Evolutionary conservation across 2,888 invertebrate genomes (phyloP), one percentile per base, ranked within the genome.

Genomic region (Mechanitis messenoides): DNA sequence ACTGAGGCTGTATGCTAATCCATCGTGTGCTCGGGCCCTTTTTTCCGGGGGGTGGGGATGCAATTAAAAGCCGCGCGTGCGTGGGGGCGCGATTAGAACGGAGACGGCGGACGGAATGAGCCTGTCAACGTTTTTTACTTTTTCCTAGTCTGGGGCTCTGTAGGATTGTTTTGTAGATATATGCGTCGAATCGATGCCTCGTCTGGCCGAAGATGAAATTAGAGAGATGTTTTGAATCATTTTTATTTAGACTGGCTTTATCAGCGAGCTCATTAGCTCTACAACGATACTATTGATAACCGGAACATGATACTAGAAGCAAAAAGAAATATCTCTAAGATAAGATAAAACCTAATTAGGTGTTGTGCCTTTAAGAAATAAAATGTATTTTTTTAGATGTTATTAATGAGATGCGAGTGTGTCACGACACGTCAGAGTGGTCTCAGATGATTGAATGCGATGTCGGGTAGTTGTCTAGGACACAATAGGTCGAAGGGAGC

Each of bases 1-100:
- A 60, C 64, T 80, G 87, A 86, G 85, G 86, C 85, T 88, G 85
- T 88, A 89, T 90, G 89, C 89, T 90, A 90, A 90, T 90, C 88
- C 87, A 82, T 86, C 86, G 85, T 84, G 79, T 78, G 75, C 81
- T 81, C 76, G 58, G 62, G 79, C 77, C 82, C 86, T 87, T 86
- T 87, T 87, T 88, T 87, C 85, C 85, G 87, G 85, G 86, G 84
- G 78, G 80, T 77, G 83, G 87, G 87, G 87, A 84, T 85, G 88
- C 89, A 89, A 90, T 89, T 90, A 89, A 88, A 88, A 87, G 77
- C 85, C 88, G 89, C 89, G 89, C 89, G 88, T 87, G 89, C 88
- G 89, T 85, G 87, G 86, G 86, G 83, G 80, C 78, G 84, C 88
- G 89, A 90, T 90, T 90, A 90, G 89, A 86, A 87, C 81, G 81